A percentile compares a stretch with the other conserved stretches of the same genome.
Evolutionary conservation across 2,797 vertebrate genomes (phyloP).

Genomic region (Clarias platycephalus): DNA sequence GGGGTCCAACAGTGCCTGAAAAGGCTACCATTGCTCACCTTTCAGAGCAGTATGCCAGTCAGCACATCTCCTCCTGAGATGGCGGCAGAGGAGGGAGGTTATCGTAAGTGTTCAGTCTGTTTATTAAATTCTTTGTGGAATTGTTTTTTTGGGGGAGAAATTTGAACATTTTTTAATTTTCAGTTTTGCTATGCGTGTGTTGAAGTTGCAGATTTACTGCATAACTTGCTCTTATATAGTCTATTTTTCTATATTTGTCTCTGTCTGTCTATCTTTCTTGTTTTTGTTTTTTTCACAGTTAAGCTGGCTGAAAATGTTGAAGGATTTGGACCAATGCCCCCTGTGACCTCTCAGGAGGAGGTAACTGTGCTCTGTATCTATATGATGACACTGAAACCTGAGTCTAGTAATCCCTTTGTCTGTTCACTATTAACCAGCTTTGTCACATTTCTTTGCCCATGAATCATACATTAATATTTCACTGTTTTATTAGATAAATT

Average conservation of each 20-base stretch:
- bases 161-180: conserved; percentile 11
- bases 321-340: conserved; percentile 64
- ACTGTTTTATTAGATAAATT: conserved; percentile 4
- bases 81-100: conserved; percentile 66
- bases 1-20: conserved; percentile 61
- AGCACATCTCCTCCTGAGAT: conserved; percentile 65
- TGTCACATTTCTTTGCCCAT: conserved; percentile 44
- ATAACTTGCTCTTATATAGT: background rate
- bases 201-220: background rate
- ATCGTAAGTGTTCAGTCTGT: conserved; percentile 59
- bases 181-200: background rate
- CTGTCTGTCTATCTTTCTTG: background rate
- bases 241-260: conserved; percentile 3
- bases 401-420: conserved; percentile 60
- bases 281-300: conserved; percentile 58
- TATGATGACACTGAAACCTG: conserved; percentile 63
- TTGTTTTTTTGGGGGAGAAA: background rate
- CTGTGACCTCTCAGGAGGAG: conserved; percentile 69
- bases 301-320: conserved; percentile 59
- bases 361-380: conserved; percentile 64
- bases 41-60: conserved; percentile 63
- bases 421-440: conserved; percentile 52
- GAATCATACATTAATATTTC: conserved; percentile 52
- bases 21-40: conserved; percentile 66
- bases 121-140: conserved; percentile 15